phyloP scores from a whole-genome alignment of 2,113 vertebrate species.

The Archilochus colubris region DNA sequence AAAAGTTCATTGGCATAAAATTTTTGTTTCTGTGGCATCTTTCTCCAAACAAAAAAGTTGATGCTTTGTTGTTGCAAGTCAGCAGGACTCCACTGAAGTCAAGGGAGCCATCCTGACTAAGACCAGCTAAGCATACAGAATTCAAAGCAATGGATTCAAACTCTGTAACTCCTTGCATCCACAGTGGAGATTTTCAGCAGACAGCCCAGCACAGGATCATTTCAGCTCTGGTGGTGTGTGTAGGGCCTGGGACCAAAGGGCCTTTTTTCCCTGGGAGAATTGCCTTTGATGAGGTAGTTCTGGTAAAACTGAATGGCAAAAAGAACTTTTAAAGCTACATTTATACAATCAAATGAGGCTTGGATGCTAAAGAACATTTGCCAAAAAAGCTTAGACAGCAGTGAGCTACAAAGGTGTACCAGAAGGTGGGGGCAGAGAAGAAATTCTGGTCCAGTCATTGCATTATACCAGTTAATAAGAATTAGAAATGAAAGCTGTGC shows the following conservation, averaged over 20 bases:
- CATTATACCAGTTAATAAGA: not conserved
- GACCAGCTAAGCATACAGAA: not conserved
- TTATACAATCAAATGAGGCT: not conserved
- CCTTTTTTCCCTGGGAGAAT: not conserved
- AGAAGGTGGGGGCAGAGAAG: not conserved
- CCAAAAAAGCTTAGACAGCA: not conserved
- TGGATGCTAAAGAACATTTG: not conserved
- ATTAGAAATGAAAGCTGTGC: not conserved
- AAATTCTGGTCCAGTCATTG: not conserved
- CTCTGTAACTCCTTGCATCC: not conserved
- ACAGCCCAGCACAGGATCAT: not conserved
- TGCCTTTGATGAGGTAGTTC: not conserved
- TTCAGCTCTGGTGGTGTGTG: not conserved
- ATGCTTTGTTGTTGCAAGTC: not conserved
- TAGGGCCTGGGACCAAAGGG: not conserved
- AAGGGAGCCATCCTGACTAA: not conserved
- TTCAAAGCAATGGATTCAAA: not conserved
- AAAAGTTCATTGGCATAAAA: not conserved
- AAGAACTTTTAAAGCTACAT: not conserved
- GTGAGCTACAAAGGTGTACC: not conserved
- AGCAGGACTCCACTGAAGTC: not conserved
- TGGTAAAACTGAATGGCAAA: not conserved
- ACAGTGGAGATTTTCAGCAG: not conserved
- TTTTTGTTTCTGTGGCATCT: not conserved
- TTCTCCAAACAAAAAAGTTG: not conserved